Evolutionary conservation across 2,113 vertebrate genomes (phyloP).

Genomic region (Grammomys dolichurus): DNA sequence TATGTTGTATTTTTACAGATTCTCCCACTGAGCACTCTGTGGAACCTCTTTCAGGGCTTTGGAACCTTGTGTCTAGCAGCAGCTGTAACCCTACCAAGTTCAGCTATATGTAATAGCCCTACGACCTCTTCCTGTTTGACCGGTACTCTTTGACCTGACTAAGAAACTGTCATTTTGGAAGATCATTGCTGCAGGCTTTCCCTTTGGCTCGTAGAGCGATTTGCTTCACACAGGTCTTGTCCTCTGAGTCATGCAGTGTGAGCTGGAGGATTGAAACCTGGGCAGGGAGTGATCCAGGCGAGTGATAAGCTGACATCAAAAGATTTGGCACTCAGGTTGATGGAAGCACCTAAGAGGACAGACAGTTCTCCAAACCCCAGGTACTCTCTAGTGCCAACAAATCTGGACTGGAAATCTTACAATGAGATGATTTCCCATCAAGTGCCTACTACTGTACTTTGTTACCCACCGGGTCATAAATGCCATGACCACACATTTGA

Average conservation of each 20-base stretch:
- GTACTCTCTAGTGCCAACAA: neutral
- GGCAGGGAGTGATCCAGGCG: neutral
- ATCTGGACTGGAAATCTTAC: conserved; percentile 59
- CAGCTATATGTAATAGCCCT: neutral
- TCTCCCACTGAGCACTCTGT: neutral
- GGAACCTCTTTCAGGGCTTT: neutral
- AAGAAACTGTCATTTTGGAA: neutral
- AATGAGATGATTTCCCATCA: conserved; percentile 45
- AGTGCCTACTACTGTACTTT: neutral
- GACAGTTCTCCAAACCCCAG: conserved; percentile 14
- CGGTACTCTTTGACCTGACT: neutral
- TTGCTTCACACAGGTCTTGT: neutral
- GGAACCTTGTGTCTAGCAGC: neutral
- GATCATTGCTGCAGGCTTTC: neutral
- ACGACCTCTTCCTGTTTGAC: neutral
- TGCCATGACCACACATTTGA: neutral
- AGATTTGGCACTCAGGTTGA: neutral
- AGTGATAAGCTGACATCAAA: conserved; percentile 45
- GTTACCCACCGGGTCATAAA: conserved; percentile 11
- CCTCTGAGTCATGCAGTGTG: conserved; percentile 5
- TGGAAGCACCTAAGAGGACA: conserved; percentile 8
- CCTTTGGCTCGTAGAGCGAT: neutral
- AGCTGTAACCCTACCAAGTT: neutral
- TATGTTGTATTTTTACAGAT: neutral
- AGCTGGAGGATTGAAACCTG: conserved; percentile 39